Evolutionary conservation across 2,888 invertebrate genomes (phyloP).

Genomic region (Drosophila seclusa): DNA sequence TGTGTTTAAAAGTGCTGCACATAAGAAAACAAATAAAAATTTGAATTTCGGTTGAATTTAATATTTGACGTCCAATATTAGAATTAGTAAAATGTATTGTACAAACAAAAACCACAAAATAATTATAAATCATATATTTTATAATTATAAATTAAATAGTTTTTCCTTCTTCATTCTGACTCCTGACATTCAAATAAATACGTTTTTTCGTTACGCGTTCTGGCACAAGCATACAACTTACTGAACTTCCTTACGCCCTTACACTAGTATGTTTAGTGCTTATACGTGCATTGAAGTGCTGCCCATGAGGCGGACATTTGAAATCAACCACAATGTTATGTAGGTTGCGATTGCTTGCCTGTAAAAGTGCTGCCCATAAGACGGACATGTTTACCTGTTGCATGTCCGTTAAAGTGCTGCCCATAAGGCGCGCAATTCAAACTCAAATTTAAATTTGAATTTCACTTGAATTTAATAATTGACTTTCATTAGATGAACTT

Average conservation of each 20-base stretch:
- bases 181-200: not conserved
- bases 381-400: no score
- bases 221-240: not conserved
- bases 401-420: not conserved
- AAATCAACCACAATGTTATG: not conserved
- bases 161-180: not conserved
- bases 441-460: not conserved
- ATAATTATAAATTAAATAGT: not conserved
- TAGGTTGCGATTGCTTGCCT: not conserved
- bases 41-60: constrained; percentile 12
- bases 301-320: not conserved
- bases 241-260: not conserved
- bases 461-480: constrained; percentile 27
- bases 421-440: not conserved
- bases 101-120: constrained; percentile 59
- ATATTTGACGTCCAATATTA: constrained; percentile 20
- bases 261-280: not conserved
- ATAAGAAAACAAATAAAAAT: constrained; percentile 24
- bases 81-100: constrained; percentile 44
- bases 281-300: not conserved
- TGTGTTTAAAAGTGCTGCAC: constrained; percentile 30
- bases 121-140: constrained; percentile 40
- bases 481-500: constrained; percentile 24
- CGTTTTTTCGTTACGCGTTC: not conserved
- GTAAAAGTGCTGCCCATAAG: not conserved